Evolutionary conservation across 2,888 invertebrate genomes (phyloP), one percentile per base, ranked within the genome.

Genomic region (Xanthia togata): DNA sequence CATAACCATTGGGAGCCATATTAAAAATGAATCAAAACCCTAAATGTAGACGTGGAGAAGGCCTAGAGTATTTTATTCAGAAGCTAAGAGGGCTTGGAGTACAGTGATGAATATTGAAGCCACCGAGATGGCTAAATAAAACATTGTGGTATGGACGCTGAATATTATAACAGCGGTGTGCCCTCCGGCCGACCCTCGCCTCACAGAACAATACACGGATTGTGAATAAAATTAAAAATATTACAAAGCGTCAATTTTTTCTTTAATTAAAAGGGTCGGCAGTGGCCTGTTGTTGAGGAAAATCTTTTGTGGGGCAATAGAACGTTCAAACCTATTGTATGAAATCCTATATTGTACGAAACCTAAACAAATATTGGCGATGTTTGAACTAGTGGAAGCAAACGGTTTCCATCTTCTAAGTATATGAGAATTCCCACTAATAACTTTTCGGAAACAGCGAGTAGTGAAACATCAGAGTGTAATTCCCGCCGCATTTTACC

Each of bases 211-310:
- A 94, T 93, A 92, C 89, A 87, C 88, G 89, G 89, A 90, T 90
- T 88, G 89, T 91, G 91, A 93, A 94, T 93, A 91, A 92, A 93
- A 94, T 94, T 93, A 92, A 93, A 93, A 94, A 93, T 90, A 93
- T 90, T 90, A 91, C 84, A 90, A 91, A 90, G 89, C 89, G 86
- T 89, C 87, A 87, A 82, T 86, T 85, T 89, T 91, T 89, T 83
- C n/a, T 91, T 89, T 83, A 81, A 88, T 87, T 86, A 85, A 89
- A 91, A 87, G 84, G 89, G 87, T 87, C 86, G 78, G 74, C 83
- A 78, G 84, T 85, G 85, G 82, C 87, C 84, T 85, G 88, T 88
- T 87, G 84, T 87, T 79, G 84, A 84, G 87, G 83, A 84, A 90
- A 90, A 87, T 89, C 88, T 91, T 92, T 90, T 90, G 87, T 89